Evolutionary conservation across 2,797 vertebrate species (phyloP).

Genomic region (Lacerta agilis): DNA sequence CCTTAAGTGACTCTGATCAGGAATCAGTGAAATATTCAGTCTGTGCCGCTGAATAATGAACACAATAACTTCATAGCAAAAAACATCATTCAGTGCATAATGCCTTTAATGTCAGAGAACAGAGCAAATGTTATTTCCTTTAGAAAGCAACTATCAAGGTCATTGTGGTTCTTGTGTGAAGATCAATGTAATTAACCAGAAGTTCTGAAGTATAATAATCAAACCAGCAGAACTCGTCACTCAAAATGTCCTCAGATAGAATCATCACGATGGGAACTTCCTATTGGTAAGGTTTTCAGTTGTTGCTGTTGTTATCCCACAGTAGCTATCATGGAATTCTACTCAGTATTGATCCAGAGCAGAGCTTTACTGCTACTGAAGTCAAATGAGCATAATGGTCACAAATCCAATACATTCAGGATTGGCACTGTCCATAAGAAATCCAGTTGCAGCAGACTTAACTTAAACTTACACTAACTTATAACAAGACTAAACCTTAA

Average conservation of each 20-base stretch:
- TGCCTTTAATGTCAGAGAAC: conserved; percentile 8
- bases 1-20: neutral
- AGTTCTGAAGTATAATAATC: neutral
- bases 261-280: neutral
- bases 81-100: conserved; percentile 8
- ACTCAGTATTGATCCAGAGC: no score
- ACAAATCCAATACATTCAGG: no score
- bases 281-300: neutral
- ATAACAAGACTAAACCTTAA: no score
- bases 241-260: neutral
- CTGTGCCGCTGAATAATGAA: neutral
- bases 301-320: no score
- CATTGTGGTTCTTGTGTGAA: neutral
- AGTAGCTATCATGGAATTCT: no score
- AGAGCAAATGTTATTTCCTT: conserved; percentile 27
- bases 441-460: no score
- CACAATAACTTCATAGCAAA: neutral
- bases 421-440: no score
- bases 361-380: no score
- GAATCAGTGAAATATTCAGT: neutral
- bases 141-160: conserved; percentile 25
- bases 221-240: neutral
- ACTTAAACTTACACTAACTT: no score
- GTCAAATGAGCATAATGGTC: no score
- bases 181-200: neutral